Base-by-base conservation (phyloP, 2,888 invertebrate species). In the Ennomos fuscantarius region DNA sequence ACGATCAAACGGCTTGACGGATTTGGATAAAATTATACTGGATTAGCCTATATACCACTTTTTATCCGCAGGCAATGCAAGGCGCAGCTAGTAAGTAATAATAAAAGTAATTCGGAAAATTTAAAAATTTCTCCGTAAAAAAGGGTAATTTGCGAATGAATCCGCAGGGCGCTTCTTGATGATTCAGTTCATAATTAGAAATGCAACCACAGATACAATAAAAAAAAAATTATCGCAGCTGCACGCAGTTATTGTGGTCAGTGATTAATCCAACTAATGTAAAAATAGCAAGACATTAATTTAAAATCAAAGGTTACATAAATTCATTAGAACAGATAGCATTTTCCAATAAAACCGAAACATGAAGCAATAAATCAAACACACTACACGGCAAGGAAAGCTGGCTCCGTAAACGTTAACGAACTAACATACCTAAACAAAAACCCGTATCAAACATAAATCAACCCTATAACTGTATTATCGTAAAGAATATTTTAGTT, bases 341-440 rank as follows among this genome's bases (percentile, higher is more conserved):
- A 43, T 53, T 56, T 48, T 55, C 36, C 9, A 48, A 54, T 60
- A 45, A 42, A 59, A 37, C 55, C 53, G 42, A 60, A 53, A 53
- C 62, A 61, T 63, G 48, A 56, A 52, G 60, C 50, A 62, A 74
- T 82, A 79, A 76, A 80, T 80, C 79, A 79, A 76, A 74, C 64
- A 63, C 69, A 65, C 68, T 72, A 62, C 70, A 64, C 52, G 54
- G 66, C 81, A 82, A 83, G 83, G 79, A 83, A 84, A 82, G 82
- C 82, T 46, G 73, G 65, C 75, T 72, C 77, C 66, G 53, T 75
- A 77, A 63, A 76, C 65, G 78, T 81, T 66, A 72, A 69, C 69
- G 57, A 60, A 70, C 70, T 76, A 67, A 63, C 60, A 60, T 69
- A 60, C 43, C 62, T 50, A 63, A 60, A 74, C 53, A 59, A 49